A percentile compares a stretch with the other conserved stretches of the same genome.
These are phyloP conservation scores for Oppia nitens DNA, from an alignment of 1,140 invertebrate genomes.

Conservation along the genomic window DNA sequence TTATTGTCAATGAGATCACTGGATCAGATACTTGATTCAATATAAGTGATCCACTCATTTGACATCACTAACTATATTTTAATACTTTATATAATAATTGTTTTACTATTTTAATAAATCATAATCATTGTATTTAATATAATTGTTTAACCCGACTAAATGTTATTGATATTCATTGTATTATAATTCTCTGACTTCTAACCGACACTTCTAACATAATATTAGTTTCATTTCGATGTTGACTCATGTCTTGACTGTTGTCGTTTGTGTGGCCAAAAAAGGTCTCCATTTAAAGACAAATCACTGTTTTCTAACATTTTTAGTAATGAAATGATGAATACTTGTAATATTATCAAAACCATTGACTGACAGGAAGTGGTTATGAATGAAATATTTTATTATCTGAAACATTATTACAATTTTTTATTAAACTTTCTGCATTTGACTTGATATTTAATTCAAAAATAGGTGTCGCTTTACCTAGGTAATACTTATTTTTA, in stretches of 20 bases:
- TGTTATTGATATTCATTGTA: background rate
- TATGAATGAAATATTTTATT: background rate
- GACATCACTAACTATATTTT: no score
- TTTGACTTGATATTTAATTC: background rate
- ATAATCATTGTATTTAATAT: background rate
- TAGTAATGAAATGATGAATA: background rate
- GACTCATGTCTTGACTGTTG: background rate
- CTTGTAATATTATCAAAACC: background rate
- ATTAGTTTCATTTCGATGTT: background rate
- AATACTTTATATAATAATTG: no score
- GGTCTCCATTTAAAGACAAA: background rate
- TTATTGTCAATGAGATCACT: no score
- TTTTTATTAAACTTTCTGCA: background rate
- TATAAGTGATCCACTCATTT: no score
- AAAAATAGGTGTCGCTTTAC: background rate
- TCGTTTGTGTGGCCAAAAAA: background rate
- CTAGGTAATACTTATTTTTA: background rate
- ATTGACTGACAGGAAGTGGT: background rate
- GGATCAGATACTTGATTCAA: no score
- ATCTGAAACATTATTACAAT: background rate
- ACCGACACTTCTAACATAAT: background rate
- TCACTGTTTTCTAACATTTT: background rate
- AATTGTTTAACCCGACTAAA: background rate
- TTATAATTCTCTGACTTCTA: background rate
- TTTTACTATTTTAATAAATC: no score